A percentile compares a stretch with the other conserved stretches of the same genome.
Conservation (phyloP, 2,797 vertebrate species). For the Dendrocincla fuliginosa region DNA sequence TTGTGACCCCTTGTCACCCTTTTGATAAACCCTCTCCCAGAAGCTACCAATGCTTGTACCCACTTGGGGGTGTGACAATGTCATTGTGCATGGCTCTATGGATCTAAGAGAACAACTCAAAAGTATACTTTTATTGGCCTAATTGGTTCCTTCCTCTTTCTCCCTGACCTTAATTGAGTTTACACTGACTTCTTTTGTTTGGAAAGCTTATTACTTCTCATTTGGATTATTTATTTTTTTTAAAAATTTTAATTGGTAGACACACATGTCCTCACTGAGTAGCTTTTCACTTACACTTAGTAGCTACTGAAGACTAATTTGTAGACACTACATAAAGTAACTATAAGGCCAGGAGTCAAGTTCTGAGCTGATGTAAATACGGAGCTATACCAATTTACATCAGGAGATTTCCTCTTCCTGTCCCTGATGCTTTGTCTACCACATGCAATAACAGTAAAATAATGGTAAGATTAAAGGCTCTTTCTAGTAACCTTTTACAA, state of each 20-base stretch:
- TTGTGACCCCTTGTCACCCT: neutral
- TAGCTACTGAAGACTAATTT: neutral
- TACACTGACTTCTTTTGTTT: neutral
- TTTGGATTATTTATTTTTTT: neutral
- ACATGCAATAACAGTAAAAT: neutral
- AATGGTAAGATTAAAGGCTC: neutral
- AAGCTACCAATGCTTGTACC: neutral
- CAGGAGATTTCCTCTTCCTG: neutral
- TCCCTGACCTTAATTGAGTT: neutral
- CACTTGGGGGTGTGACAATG: fast-evolving
- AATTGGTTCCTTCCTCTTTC: neutral
- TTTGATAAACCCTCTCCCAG: neutral
- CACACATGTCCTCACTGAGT: fast-evolving
- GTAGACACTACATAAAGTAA: fast-evolving
- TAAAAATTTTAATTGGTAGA: neutral
- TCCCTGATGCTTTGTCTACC: neutral
- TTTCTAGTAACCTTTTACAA: constrained; percentile 16
- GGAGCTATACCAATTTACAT: neutral
- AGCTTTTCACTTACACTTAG: neutral
- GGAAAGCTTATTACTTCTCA: neutral
- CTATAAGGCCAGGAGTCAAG: neutral
- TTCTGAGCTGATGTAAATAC: neutral
- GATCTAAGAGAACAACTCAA: neutral
- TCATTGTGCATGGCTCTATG: too few species aligned
- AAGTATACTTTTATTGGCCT: neutral